Evolutionary conservation across 2,113 vertebrate genomes (phyloP).

Genomic region (Lepisosteus oculatus): DNA sequence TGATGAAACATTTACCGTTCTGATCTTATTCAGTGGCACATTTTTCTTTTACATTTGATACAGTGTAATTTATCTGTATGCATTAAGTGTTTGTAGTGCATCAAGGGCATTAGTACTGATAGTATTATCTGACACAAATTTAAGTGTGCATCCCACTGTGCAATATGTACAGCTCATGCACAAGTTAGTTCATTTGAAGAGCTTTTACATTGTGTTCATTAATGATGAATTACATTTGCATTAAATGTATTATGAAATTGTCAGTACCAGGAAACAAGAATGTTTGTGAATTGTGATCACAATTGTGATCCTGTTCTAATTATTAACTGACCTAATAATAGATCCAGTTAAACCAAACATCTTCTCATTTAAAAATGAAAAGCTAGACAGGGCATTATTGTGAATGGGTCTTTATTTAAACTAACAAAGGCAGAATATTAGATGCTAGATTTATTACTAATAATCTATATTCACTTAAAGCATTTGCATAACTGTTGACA

Average conservation of each 20-base stretch:
- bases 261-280: too few relatives aligned
- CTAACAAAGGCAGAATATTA: background rate
- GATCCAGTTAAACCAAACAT: background rate
- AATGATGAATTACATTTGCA: background rate
- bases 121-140: too few relatives aligned
- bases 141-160: too few relatives aligned
- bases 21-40: too few relatives aligned
- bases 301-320: background rate
- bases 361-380: background rate
- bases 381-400: background rate
- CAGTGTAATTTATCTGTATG: too few relatives aligned
- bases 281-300: conserved; percentile 3
- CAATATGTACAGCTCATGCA: too few relatives aligned
- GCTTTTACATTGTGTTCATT: background rate
- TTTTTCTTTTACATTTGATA: too few relatives aligned
- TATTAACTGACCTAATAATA: background rate
- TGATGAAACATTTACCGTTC: too few relatives aligned
- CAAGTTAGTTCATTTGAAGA: too few relatives aligned
- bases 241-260: background rate
- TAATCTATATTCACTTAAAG: background rate
- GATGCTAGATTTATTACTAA: background rate
- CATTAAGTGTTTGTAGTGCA: too few relatives aligned
- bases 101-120: too few relatives aligned
- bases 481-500: background rate
- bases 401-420: background rate